These are phyloP conservation scores for Cetonia aurata DNA, from an alignment of 2,888 invertebrate species.

Conservation along the genomic window DNA sequence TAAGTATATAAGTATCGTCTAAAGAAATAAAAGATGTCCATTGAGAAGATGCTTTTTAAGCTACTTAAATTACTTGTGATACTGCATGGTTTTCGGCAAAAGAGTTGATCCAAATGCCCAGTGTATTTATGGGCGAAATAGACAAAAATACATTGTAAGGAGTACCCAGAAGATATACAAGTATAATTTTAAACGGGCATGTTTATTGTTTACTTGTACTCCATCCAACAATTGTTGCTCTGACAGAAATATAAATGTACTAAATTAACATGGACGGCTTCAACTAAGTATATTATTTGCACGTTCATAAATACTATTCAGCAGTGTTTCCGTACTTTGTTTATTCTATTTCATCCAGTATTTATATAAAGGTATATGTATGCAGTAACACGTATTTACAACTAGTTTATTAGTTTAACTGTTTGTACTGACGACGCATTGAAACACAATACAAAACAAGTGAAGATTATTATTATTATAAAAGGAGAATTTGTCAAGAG, in stretches of 20 bases:
- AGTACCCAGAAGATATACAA: background rate
- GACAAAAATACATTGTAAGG: background rate
- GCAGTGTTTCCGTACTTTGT: conserved; percentile 10
- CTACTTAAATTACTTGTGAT: too few relatives aligned
- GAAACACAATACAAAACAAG: background rate
- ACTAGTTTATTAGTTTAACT: conserved; percentile 2
- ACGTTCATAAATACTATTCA: conserved; percentile 1
- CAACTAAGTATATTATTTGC: conserved; percentile 23
- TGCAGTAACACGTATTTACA: conserved; percentile 2
- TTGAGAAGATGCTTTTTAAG: too few relatives aligned
- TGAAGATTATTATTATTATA: background rate
- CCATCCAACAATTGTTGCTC: background rate
- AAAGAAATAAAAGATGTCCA: too few relatives aligned
- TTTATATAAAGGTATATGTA: conserved; percentile 8
- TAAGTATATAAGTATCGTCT: too few relatives aligned
- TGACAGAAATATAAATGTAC: conserved; percentile 5
- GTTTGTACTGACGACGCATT: background rate
- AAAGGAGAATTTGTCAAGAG: too few relatives aligned
- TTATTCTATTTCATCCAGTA: background rate
- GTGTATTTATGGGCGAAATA: too few relatives aligned
- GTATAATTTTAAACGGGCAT: background rate
- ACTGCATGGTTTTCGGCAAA: too few relatives aligned
- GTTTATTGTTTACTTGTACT: background rate
- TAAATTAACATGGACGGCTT: conserved; percentile 17
- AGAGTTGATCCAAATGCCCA: too few relatives aligned